Evolutionary conservation across 2,797 vertebrate genomes (phyloP).

Genomic region (Euphonia xanthogaster): DNA sequence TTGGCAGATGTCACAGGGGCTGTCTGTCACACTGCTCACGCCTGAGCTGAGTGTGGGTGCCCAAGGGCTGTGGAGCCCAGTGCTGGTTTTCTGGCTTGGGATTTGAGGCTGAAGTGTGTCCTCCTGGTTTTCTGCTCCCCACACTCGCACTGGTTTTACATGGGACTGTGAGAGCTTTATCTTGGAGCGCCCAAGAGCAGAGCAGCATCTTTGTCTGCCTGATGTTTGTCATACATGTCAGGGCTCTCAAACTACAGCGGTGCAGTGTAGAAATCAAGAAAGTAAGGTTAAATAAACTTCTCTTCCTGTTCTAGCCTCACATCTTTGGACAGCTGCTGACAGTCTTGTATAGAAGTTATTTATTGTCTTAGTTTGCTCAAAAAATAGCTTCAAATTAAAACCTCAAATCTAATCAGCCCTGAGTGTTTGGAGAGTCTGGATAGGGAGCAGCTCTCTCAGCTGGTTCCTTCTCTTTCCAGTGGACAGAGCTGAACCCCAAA

Average conservation of each 20-base stretch:
- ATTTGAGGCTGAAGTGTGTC: not conserved
- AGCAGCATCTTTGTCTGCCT: not conserved
- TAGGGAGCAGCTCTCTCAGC: not conserved
- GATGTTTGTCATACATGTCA: slow-evolving; percentile 14
- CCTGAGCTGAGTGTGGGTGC: not conserved
- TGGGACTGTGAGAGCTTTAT: not conserved
- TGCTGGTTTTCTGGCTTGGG: rapidly evolving
- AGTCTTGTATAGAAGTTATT: not conserved
- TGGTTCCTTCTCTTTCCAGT: not conserved
- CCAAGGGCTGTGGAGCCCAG: not conserved
- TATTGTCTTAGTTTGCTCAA: slow-evolving; percentile 23
- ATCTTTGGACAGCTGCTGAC: slow-evolving; percentile 15
- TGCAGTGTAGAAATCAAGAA: not conserved
- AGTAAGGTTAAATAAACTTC: slow-evolving; percentile 24
- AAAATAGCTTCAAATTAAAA: slow-evolving; percentile 47
- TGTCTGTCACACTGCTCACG: not conserved
- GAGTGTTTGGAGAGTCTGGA: slow-evolving; percentile 35
- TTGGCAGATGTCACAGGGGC: not conserved
- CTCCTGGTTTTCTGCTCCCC: not conserved
- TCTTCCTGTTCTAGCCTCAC: not conserved
- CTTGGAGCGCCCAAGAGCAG: not conserved
- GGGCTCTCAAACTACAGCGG: not conserved
- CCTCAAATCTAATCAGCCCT: slow-evolving; percentile 31
- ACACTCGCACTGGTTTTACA: not conserved
- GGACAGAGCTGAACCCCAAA: slow-evolving; percentile 56